These are phyloP conservation scores for Lordiphosa clarofinis DNA, from an alignment of 1,140 invertebrate genomes.

Conservation along the genomic window DNA sequence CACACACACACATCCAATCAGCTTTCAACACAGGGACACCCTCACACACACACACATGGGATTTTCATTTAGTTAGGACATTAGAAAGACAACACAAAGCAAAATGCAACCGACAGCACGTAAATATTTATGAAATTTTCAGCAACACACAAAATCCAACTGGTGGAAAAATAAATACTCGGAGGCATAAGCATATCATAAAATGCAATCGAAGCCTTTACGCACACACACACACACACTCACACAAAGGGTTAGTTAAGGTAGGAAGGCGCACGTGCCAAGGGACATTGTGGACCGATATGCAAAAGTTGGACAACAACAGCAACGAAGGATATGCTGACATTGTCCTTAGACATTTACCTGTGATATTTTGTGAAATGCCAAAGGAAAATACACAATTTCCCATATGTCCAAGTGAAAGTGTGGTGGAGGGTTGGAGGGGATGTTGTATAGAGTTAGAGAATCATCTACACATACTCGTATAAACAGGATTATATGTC, in stretches of 20 bases:
- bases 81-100: constrained; percentile 18
- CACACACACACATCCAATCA: constrained; percentile 17
- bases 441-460: background rate
- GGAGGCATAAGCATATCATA: constrained; percentile 53
- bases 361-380: constrained; percentile 61
- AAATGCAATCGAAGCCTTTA: constrained; percentile 58
- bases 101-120: constrained; percentile 45
- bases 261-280: constrained; percentile 32
- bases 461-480: constrained; percentile 24
- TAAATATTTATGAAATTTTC: constrained; percentile 62
- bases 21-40: constrained; percentile 17
- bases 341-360: constrained; percentile 65
- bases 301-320: constrained; percentile 50
- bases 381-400: constrained; percentile 43
- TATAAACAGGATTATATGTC: constrained; percentile 67
- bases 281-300: constrained; percentile 63
- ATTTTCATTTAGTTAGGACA: constrained; percentile 37
- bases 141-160: constrained; percentile 48
- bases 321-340: constrained; percentile 47
- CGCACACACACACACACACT: constrained; percentile 27
- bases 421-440: background rate
- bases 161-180: constrained; percentile 56
- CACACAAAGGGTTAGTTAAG: background rate
- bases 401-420: constrained; percentile 15
- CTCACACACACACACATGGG: background rate